phyloP scores from a whole-genome alignment of 2,113 vertebrate species.

The Erythrolamprus reginae region DNA sequence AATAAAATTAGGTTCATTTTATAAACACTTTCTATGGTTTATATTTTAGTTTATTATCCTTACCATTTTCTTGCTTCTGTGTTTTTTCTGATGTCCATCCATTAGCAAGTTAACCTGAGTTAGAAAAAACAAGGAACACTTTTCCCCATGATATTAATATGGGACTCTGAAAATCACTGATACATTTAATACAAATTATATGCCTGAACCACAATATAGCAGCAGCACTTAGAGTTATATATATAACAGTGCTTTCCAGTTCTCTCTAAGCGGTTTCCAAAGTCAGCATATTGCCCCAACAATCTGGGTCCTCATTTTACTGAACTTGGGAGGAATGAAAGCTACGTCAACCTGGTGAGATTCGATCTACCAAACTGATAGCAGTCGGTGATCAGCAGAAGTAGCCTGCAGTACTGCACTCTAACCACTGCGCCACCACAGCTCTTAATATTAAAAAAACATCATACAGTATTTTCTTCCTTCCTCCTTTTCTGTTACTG shows the following conservation, averaged over 20 bases:
- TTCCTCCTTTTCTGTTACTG: background rate
- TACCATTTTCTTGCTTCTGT: slow-evolving; percentile 66
- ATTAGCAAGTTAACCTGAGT: slow-evolving; percentile 68
- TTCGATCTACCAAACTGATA: too few species aligned
- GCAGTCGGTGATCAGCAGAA: too few species aligned
- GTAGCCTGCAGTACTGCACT: too few species aligned
- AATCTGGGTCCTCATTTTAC: too few species aligned
- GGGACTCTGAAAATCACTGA: slow-evolving; percentile 56
- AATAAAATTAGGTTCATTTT: slow-evolving; percentile 66
- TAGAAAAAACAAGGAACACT: slow-evolving; percentile 62
- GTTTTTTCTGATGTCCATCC: slow-evolving; percentile 58
- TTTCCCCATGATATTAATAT: slow-evolving; percentile 52
- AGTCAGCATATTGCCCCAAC: too few species aligned
- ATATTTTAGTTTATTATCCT: slow-evolving; percentile 67
- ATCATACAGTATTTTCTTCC: background rate
- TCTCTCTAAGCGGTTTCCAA: too few species aligned
- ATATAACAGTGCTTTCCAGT: too few species aligned
- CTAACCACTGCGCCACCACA: too few species aligned
- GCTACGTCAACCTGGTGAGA: too few species aligned
- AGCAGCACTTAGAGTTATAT: too few species aligned
- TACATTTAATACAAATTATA: slow-evolving; percentile 31
- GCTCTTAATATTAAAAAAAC: too few species aligned
- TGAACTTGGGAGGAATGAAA: too few species aligned
- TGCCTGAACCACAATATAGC: background rate
- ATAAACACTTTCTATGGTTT: slow-evolving; percentile 59